Conservation (phyloP, 2,888 invertebrate genomes). For the Pachymerium ferrugineum region DNA sequence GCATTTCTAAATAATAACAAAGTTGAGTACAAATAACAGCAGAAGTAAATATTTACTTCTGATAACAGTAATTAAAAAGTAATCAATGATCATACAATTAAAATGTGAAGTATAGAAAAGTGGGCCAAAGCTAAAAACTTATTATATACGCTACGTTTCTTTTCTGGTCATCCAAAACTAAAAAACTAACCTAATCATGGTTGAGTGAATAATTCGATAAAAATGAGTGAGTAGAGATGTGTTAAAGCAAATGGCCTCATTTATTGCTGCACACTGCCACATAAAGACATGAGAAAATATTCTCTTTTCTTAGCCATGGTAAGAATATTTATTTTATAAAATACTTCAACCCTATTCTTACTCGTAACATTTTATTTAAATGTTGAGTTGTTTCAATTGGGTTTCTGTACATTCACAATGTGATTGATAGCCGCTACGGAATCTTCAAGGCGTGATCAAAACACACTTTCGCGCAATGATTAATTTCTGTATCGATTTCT, state of each 20-base stretch:
- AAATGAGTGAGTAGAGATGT: neutral
- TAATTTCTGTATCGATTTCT: no score
- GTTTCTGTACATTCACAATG: no score
- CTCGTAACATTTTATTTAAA: neutral
- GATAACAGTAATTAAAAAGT: no score
- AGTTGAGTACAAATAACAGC: no score
- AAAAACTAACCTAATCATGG: constrained; percentile 2
- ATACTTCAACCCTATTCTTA: neutral
- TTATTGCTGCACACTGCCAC: neutral
- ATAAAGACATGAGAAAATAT: neutral
- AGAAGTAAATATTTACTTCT: no score
- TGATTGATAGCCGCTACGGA: no score
- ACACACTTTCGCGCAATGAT: no score
- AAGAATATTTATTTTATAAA: neutral
- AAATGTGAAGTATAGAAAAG: neutral
- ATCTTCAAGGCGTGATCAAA: no score
- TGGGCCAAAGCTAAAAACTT: neutral
- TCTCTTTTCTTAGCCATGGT: neutral
- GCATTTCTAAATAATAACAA: no score
- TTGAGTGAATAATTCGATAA: neutral
- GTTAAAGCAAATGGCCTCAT: neutral
- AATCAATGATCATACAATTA: constrained; percentile 1
- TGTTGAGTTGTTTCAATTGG: no score
- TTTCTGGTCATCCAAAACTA: neutral
- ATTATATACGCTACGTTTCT: constrained; percentile 9